A percentile compares a stretch with the other conserved stretches of the same genome.
These are phyloP conservation scores for Reinhardtius hippoglossoides DNA, from an alignment of 2,113 vertebrate species.

Conservation along the genomic window DNA sequence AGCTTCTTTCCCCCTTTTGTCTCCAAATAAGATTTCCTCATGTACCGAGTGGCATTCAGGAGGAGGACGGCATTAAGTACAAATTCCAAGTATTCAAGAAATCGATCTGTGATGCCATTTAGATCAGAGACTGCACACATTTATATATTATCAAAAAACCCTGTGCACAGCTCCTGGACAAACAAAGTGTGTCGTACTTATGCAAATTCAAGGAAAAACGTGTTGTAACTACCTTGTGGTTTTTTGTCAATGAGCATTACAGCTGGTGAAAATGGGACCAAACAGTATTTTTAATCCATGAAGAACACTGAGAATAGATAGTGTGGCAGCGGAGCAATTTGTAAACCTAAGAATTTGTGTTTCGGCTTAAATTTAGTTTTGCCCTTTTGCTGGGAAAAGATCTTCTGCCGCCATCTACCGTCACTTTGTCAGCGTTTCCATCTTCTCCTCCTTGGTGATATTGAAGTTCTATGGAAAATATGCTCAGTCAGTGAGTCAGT, in stretches of 20 bases:
- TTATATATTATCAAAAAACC: neutral
- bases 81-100: slow-evolving; percentile 84
- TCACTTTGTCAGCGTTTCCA: neutral
- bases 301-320: too few relatives aligned
- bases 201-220: too few relatives aligned
- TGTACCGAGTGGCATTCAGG: slow-evolving; percentile 81
- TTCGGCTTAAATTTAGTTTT: neutral
- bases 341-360: neutral
- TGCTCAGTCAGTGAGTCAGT: too few relatives aligned
- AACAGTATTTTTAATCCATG: too few relatives aligned
- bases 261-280: too few relatives aligned
- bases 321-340: neutral
- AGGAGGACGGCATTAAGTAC: slow-evolving; percentile 83
- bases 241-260: too few relatives aligned
- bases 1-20: neutral
- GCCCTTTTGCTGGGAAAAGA: neutral
- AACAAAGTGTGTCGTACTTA: too few relatives aligned
- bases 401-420: neutral
- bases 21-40: slow-evolving; percentile 75
- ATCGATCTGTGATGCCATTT: slow-evolving; percentile 2
- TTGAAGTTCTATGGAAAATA: slow-evolving; percentile 30
- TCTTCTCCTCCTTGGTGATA: slow-evolving; percentile 9
- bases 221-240: too few relatives aligned
- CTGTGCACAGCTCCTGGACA: too few relatives aligned
- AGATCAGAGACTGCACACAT: neutral